A percentile compares a stretch with the other conserved stretches of the same genome.
Evolutionary conservation across 2,888 invertebrate species (phyloP).

Genomic region (Cordilura impudica): DNA sequence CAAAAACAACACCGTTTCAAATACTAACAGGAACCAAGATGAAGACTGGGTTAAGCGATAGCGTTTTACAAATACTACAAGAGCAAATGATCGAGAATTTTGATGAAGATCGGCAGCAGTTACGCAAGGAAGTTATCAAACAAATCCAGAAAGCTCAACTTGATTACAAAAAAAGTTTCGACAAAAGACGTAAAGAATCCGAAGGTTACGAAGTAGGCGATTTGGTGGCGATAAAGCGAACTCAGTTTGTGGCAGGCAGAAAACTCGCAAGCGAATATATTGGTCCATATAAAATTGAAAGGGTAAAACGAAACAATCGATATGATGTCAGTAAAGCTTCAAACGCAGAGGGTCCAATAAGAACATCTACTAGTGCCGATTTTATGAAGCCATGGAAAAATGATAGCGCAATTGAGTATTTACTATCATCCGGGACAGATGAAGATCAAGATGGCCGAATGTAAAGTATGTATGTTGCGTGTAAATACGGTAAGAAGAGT

Average conservation of each 20-base stretch:
- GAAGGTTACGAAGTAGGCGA: constrained; percentile 35
- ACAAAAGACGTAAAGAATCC: constrained; percentile 43
- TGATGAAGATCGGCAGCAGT: constrained; percentile 28
- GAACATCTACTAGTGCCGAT: no score
- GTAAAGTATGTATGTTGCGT: no score
- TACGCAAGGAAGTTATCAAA: constrained; percentile 23
- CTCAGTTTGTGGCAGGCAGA: constrained; percentile 55
- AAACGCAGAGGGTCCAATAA: no score
- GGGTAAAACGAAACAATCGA: no score
- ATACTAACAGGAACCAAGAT: constrained; percentile 29
- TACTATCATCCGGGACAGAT: no score
- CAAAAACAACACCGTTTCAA: constrained; percentile 25
- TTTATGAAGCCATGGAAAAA: no score
- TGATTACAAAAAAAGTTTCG: constrained; percentile 43
- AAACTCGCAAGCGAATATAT: constrained; percentile 54
- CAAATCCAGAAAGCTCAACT: constrained; percentile 41
- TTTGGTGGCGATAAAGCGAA: constrained; percentile 51
- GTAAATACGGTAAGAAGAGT: no score
- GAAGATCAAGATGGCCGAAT: no score
- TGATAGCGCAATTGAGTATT: no score
- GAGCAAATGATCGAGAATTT: constrained; percentile 36
- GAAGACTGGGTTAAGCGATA: background rate
- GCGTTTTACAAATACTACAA: constrained; percentile 21
- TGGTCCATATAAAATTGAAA: no score
- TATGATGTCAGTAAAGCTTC: no score